Evolutionary conservation across 2,888 invertebrate species (phyloP), one percentile per base, ranked within the genome.

Genomic region (Heliconius ethilla): DNA sequence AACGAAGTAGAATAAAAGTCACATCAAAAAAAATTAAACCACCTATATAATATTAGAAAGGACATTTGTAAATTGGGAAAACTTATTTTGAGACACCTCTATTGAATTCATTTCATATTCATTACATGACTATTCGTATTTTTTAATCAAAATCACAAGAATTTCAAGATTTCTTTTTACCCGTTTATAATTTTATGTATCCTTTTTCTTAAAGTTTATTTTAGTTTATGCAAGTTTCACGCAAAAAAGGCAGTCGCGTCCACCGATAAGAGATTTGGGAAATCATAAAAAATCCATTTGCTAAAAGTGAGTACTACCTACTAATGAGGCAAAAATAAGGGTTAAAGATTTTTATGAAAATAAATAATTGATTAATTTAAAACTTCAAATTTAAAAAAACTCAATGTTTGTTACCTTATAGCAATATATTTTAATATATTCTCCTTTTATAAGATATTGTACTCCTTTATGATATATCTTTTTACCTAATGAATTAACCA

Each of bases 151-250:
- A 67, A n/a, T 40, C 40, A 25, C 67, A 40, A 40, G 40, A 69
- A 69, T 6, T 69, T 25, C 40, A 40, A 40, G 11, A 66, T 66
- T 5, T 33, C 6, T 40, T 40, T 69, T 40, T 69, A 33, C 18
- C 40, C 4, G 15, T 69, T 69, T 69, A 40, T 25, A n/a, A 25
- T 40, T 63, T 11, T 69, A 67, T 66, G 33, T 11, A 22, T 69
- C 25, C 10, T n/a, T 67, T 69, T 69, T 69, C 40, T 69, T 40
- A 40, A 69, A 37, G n/a, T 66, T 66, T 66, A 33, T 66, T 66
- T 66, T 37, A 37, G n/a, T 40, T 37, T n/a, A 37, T 67, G 37
- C 33, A 22, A 66, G n/a, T 66, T 66, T 33, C 9, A 66, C 22
- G 29, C 9, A 37, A n/a, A 67, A 37, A 37, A n/a, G 37, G 45